These are phyloP conservation scores for Cyanistes caeruleus DNA, from an alignment of 2,113 vertebrate genomes.

Conservation along the genomic window DNA sequence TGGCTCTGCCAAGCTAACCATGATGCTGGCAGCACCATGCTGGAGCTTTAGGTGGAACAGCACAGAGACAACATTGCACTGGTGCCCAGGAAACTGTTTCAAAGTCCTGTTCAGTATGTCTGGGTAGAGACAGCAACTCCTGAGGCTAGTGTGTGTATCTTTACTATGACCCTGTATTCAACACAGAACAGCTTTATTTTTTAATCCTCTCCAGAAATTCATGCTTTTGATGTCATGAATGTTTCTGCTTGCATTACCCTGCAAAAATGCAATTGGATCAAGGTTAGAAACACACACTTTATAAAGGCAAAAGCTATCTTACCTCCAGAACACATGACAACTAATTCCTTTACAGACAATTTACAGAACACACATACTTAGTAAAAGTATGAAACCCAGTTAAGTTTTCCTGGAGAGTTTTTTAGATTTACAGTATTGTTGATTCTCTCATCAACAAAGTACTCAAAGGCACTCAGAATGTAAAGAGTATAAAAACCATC, in stretches of 20 bases:
- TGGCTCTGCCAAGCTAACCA: not conserved
- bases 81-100: not conserved
- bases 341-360: not conserved
- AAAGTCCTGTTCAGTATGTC: not conserved
- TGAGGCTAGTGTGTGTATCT: not conserved
- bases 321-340: not conserved
- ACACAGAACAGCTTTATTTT: not conserved
- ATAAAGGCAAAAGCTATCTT: not conserved
- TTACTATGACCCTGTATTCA: not conserved
- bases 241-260: not conserved
- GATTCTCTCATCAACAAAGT: not conserved
- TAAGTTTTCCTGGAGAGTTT: not conserved
- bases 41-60: accelerated
- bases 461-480: not conserved
- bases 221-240: not conserved
- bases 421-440: not conserved
- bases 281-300: not conserved
- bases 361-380: not conserved
- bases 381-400: not conserved
- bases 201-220: not conserved
- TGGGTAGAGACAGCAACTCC: not conserved
- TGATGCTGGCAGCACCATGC: not conserved
- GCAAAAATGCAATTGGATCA: not conserved
- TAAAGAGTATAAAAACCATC: not conserved
- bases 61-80: not conserved